Percentiles rank a stretch among this genome's conserved stretches.
Conservation (phyloP, 37 sponge, comb jelly and placozoan species). For the Hexactinellida sp. region DNA sequence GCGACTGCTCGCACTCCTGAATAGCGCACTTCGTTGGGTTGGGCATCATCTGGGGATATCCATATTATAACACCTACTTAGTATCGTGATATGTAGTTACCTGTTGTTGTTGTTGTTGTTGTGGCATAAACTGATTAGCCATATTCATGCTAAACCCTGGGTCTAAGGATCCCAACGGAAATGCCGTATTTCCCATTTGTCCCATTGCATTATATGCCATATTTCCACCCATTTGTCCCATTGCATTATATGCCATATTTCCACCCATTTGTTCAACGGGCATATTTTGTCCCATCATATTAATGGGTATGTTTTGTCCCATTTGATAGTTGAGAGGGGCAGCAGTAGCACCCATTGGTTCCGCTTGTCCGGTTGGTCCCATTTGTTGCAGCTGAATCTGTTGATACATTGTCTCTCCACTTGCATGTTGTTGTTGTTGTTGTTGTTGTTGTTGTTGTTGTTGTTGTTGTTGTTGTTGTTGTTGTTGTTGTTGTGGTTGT, state of each 20-base stretch:
- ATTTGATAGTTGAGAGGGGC: no score
- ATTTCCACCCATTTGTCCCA: neutral
- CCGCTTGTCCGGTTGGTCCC: neutral
- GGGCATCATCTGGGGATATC: neutral
- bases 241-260: neutral
- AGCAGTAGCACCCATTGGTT: no score
- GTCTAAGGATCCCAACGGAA: no score
- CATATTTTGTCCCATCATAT: neutral
- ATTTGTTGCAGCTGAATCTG: no score
- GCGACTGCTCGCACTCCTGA: constrained; percentile 33
- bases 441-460: neutral
- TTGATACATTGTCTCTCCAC: no score
- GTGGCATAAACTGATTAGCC: neutral
- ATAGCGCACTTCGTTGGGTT: constrained; percentile 33
- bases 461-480: neutral
- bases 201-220: neutral
- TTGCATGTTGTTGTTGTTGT: neutral
- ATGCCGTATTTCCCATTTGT: no score
- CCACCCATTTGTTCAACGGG: neutral
- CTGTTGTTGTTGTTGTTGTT: neutral
- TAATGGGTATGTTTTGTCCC: neutral
- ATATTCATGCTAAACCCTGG: neutral
- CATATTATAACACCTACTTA: neutral
- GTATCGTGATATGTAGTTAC: neutral
- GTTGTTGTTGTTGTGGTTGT: no score